Evolutionary conservation across 2,113 vertebrate species (phyloP), one percentile per base, ranked within the genome.

Genomic region (Psophia crepitans): DNA sequence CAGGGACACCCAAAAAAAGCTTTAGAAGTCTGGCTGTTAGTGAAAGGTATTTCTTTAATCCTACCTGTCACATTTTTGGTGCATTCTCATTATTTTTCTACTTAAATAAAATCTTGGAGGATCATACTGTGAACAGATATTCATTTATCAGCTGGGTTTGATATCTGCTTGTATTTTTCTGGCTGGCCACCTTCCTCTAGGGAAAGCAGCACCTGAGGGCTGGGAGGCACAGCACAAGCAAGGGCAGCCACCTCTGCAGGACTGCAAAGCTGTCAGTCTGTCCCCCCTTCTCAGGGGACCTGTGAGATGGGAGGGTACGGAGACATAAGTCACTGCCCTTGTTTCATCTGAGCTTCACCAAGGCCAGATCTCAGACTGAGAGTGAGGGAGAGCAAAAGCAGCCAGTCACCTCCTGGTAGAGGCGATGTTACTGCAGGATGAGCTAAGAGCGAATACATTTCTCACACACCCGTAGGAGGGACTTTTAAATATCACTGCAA

Each of bases 271-370:
- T 69, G 49, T 26, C 63, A 10, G 49, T 73, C 65, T 82, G 28
- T 43, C n/a, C 60, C 46, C 20, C 3, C 41, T 61, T 37, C 60
- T 21, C 11, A 1, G 61, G 56, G 64, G 16, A 69, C 6, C 23
- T 6, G 5, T 0, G 2, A 66, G 64, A 33, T 3, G 2, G n/a
- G 78, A 43, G 37, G 22, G 16, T 54, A 37, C 0, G 0, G n/a
- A 27, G n/a, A 24, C 32, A 39, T 11, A 32, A 81, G 51, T 20
- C 63, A 23, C 19, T 6, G 41, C 56, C 64, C 30, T 65, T n/a
- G 24, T 30, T 89, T 53, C n/a, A 4, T 81, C 51, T 48, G 73
- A 28, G 63, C 20, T 74, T 70, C 46, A 7, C 35, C 26, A 27
- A 60, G 21, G 30, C 46, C 11, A 5, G 54, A 26, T 80, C 70